phyloP scores from a whole-genome alignment of 2,113 vertebrate species.

The Nothocercus julius region DNA sequence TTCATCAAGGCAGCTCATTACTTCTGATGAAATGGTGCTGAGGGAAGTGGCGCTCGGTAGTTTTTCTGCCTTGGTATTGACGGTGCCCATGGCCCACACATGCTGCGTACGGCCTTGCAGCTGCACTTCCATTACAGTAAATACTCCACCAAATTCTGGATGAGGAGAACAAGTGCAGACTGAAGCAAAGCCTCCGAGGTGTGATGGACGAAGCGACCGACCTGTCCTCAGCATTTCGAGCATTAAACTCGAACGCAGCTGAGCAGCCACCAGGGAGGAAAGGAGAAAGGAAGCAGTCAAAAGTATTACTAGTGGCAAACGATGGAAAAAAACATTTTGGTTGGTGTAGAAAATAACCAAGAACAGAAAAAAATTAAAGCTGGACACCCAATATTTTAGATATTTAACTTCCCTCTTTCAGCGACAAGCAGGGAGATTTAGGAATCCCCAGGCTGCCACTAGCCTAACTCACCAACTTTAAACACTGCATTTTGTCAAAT shows the following conservation, averaged over 20 bases:
- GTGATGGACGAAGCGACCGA: background rate
- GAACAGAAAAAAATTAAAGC: background rate
- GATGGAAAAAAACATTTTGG: background rate
- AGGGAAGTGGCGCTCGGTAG: background rate
- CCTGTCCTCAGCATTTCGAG: background rate
- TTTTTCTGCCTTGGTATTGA: accelerated
- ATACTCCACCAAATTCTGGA: background rate
- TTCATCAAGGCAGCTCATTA: background rate
- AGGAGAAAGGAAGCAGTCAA: background rate
- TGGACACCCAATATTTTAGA: background rate
- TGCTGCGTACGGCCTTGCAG: background rate
- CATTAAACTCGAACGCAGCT: background rate
- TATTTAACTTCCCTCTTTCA: background rate
- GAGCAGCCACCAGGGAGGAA: background rate
- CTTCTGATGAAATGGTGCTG: background rate
- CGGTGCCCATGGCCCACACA: background rate
- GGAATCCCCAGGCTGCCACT: background rate
- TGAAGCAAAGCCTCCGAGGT: background rate
- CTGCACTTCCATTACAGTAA: background rate
- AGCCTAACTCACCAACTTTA: background rate
- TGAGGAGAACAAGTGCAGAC: background rate
- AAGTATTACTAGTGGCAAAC: background rate
- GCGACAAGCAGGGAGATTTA: background rate
- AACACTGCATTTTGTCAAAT: background rate
- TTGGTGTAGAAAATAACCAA: background rate